These are phyloP conservation scores for Catostomus latipinnis DNA, from an alignment of 2,797 vertebrate genomes.

Conservation along the genomic window DNA sequence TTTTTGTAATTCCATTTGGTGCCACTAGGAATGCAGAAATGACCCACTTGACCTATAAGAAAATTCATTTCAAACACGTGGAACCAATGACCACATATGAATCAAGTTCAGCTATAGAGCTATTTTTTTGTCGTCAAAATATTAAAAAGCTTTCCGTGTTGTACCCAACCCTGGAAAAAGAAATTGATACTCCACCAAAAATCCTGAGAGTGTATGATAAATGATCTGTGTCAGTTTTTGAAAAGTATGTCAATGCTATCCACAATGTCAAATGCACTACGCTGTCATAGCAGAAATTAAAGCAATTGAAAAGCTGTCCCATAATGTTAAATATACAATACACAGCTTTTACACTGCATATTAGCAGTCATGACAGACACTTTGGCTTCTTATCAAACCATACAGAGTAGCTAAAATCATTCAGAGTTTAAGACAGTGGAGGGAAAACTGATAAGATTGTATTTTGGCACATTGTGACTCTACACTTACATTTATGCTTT, in stretches of 20 bases:
- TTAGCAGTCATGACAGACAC: slow-evolving; percentile 16
- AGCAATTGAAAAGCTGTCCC: slow-evolving; percentile 24
- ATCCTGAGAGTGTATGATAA: slow-evolving; percentile 3
- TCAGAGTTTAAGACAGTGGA: slow-evolving; percentile 20
- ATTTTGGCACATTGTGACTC: slow-evolving; percentile 1
- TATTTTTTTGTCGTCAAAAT: no score
- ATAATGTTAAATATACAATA: slow-evolving; percentile 30
- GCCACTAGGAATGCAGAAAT: no score
- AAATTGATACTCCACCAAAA: neutral
- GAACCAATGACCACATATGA: no score
- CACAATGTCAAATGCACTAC: slow-evolving; percentile 30
- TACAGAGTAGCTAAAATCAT: slow-evolving; percentile 13
- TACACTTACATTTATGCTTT: slow-evolving; percentile 19
- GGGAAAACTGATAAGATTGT: slow-evolving; percentile 21
- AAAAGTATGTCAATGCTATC: slow-evolving; percentile 21
- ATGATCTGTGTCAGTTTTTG: slow-evolving; percentile 10
- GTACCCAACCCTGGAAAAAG: neutral
- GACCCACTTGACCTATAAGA: no score
- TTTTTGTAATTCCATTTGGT: no score
- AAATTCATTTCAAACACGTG: no score
- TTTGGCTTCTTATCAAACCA: slow-evolving; percentile 14
- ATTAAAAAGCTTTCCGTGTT: slow-evolving; percentile 12
- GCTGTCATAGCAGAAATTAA: slow-evolving; percentile 36
- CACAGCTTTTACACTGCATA: neutral
- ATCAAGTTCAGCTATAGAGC: no score